Evolutionary conservation across 64 coral and sea anemone species (phyloP).

Genomic region (Actinia tenebrosa): DNA sequence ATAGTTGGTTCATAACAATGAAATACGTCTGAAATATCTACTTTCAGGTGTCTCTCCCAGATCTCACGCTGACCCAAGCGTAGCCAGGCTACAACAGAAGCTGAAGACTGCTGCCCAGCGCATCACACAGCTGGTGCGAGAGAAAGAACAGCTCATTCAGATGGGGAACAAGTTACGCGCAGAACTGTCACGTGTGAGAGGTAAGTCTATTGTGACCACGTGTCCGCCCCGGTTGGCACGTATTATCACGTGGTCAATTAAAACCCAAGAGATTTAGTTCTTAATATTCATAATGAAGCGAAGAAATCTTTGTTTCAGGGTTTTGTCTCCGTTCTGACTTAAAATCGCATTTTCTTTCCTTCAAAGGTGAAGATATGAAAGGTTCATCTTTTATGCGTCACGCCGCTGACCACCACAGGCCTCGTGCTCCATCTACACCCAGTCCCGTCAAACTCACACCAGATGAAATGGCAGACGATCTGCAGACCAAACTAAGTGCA

Average conservation of each 20-base stretch:
- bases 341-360: neutral
- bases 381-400: neutral
- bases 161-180: conserved; percentile 91
- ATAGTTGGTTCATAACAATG: neutral
- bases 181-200: conserved; percentile 60
- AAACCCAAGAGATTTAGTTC: too few species aligned
- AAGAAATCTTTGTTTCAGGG: too few species aligned
- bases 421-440: neutral
- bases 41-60: neutral
- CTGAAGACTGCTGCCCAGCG: conserved; percentile 67
- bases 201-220: conserved; percentile 9
- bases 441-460: conserved; percentile 27
- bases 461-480: conserved; percentile 44
- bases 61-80: conserved; percentile 15
- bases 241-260: neutral
- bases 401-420: neutral
- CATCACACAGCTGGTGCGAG: conserved; percentile 62
- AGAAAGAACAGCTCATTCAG: conserved; percentile 94
- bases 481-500: conserved; percentile 63
- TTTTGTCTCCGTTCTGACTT: too few species aligned
- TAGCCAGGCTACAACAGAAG: conserved; percentile 46
- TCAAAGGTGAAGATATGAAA: conserved; percentile 3
- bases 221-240: neutral
- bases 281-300: too few species aligned
- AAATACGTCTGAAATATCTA: neutral